A percentile compares a stretch with the other conserved stretches of the same genome.
Evolutionary conservation across 2,797 vertebrate species (phyloP).

Genomic region (Sebastolobus altivelis): DNA sequence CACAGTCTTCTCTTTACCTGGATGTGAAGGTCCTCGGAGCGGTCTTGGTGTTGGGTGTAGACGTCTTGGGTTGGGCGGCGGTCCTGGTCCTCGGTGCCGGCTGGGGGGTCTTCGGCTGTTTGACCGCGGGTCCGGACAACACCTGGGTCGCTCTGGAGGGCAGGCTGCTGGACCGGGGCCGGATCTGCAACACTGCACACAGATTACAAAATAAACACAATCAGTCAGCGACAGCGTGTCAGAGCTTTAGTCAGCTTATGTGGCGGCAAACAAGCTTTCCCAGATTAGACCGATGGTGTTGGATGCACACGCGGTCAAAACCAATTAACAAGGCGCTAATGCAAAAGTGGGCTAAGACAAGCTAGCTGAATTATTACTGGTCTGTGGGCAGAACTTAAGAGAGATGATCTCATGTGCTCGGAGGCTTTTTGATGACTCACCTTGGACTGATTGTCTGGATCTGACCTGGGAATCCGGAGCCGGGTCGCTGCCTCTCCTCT

Average conservation of each 20-base stretch:
- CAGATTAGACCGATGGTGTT: constrained; percentile 10
- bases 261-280: constrained; percentile 16
- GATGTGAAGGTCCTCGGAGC: constrained; percentile 45
- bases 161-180: constrained; percentile 80
- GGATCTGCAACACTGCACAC: constrained; percentile 69
- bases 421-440: constrained; percentile 61
- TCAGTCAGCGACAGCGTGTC: neutral
- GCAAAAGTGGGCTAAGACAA: neutral
- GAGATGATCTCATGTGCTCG: constrained; percentile 25
- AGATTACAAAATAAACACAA: constrained; percentile 5
- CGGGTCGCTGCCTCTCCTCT: constrained; percentile 41
- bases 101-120: constrained; percentile 77
- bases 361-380: neutral
- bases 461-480: constrained; percentile 50
- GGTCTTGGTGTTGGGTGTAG: constrained; percentile 71
- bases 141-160: constrained; percentile 76
- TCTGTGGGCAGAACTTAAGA: neutral
- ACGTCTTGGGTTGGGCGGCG: constrained; percentile 71
- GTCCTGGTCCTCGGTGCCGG: constrained; percentile 70
- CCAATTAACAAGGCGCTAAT: constrained; percentile 3
- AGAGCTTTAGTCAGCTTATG: constrained; percentile 16
- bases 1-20: constrained; percentile 64
- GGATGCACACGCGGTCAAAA: neutral
- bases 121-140: constrained; percentile 55
- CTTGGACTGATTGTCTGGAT: constrained; percentile 67